Evolutionary conservation across 2,797 vertebrate species (phyloP), one percentile per base, ranked within the genome.

Genomic region (Phalanger gymnotis): DNA sequence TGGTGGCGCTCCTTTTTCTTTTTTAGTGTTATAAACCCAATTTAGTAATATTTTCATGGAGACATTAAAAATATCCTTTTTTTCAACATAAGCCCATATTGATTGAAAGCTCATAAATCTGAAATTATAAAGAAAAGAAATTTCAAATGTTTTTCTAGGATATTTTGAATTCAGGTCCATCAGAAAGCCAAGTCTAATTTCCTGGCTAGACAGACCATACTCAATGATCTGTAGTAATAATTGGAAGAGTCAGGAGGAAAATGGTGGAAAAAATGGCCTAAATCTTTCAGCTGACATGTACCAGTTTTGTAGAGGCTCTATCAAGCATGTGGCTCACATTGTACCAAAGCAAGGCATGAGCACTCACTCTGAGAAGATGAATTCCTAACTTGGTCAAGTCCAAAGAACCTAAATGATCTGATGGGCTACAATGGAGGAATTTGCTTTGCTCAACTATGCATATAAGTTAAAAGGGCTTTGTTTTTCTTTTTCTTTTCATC

Each of bases 1-100:
- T 91, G 98, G 95, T 55, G 92, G 53, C 9, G 54, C 14, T 13
- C 54, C 94, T 95, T 95, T 98, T 93, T 97, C 97, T 30, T 96
- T 98, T 97, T 97, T 97, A 34, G 96, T 97, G 91, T 96, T 97
- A 53, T 98, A 98, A 4, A 97, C 92, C 98, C 96, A 98, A 54
- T 98, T 96, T 27, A 98, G 92, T 7, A 98, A 92, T 87, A 96
- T 16, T 94, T 97, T 98, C 95, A 97, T 98, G 58, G 95, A 4
- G 54, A 95, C 91, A 47, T 51, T 53, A 57, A 98, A 14, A 1
- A 96, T 0, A 92, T 97, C 98, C 96, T 97, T 97, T 90, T 96
- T 94, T 97, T 98, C 97, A 94, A 95, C 98, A 92, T 97, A 98
- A 61, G 56, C 93, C 81, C 97, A 97, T 98, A 98, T 95, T 93